phyloP scores from a whole-genome alignment of 2,888 invertebrate species.

The Allygus modestus region DNA sequence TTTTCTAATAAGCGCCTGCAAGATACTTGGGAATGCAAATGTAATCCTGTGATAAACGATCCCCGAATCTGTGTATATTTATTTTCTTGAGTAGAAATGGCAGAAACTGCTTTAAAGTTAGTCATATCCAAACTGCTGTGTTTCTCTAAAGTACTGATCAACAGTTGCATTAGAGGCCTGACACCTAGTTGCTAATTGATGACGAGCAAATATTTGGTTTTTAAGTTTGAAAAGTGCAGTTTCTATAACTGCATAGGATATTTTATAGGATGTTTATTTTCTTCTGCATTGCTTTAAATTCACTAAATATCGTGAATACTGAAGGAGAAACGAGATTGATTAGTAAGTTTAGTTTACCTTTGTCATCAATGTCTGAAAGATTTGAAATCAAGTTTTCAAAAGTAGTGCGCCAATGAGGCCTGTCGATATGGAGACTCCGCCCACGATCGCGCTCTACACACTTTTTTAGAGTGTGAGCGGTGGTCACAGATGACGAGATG shows the following conservation, averaged over 20 bases:
- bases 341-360: neutral
- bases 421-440: too few relatives aligned
- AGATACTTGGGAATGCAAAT: neutral
- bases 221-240: neutral
- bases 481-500: too few relatives aligned
- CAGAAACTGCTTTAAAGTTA: conserved; percentile 1
- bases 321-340: neutral
- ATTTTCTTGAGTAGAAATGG: neutral
- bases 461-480: too few relatives aligned
- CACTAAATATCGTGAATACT: neutral
- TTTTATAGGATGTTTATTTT: neutral
- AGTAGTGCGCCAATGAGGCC: too few relatives aligned
- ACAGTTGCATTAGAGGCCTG: neutral
- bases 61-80: neutral
- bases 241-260: too few relatives aligned
- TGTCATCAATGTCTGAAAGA: neutral
- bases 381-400: neutral
- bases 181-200: neutral
- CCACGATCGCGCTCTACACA: too few relatives aligned
- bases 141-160: neutral
- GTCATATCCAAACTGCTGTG: neutral
- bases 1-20: neutral
- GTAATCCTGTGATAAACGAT: neutral
- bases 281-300: neutral
- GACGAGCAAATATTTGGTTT: neutral